A percentile compares a stretch with the other conserved stretches of the same genome.
phyloP scores from a whole-genome alignment of 1,140 invertebrate species.

The Dendroctonus ponderosae region DNA sequence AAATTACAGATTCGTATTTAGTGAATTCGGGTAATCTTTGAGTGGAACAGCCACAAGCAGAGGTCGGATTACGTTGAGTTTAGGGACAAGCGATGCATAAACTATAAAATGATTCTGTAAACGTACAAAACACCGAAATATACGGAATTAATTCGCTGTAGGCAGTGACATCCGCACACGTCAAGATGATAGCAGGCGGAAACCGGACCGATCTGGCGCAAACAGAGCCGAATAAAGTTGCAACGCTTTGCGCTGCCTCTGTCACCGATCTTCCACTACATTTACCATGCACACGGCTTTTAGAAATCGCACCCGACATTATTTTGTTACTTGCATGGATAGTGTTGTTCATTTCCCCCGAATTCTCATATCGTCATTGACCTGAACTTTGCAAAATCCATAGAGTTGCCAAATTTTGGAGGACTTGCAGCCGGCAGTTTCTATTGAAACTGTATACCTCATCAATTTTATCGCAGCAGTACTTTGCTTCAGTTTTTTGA shows the following conservation, averaged over 20 bases:
- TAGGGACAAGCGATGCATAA: constrained; percentile 19
- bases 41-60: background rate
- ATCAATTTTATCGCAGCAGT: too few species aligned
- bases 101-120: constrained; percentile 33
- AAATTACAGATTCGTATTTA: background rate
- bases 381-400: too few species aligned
- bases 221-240: constrained; percentile 30
- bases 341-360: too few species aligned
- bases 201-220: constrained; percentile 30
- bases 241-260: constrained; percentile 20
- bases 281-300: constrained; percentile 27
- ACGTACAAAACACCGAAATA: constrained; percentile 35
- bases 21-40: background rate
- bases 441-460: too few species aligned
- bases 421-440: too few species aligned
- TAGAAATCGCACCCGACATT: constrained; percentile 19
- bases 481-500: too few species aligned
- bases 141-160: constrained; percentile 33
- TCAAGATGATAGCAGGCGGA: constrained; percentile 31
- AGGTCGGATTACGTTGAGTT: constrained; percentile 14
- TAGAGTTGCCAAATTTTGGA: too few species aligned
- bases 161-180: constrained; percentile 31
- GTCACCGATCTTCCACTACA: constrained; percentile 29
- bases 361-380: too few species aligned
- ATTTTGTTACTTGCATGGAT: background rate